Evolutionary conservation across 1,140 invertebrate genomes (phyloP), one percentile per base, ranked within the genome.

Genomic region (Trinorchestia longiramus): DNA sequence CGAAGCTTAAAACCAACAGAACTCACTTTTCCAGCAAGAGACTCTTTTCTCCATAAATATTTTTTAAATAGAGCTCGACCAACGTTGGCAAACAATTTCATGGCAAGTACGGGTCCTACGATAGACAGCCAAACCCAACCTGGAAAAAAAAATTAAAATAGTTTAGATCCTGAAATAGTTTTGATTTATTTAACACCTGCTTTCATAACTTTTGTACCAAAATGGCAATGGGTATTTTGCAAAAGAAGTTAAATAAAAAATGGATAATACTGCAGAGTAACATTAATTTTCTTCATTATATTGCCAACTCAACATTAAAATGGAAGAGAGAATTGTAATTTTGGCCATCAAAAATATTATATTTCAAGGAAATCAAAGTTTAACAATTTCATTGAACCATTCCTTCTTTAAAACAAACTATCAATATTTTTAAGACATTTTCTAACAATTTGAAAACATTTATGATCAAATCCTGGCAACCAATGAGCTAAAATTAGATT

Each of bases 81-180:
- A 43, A 94, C 92, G 15, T 45, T 94, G 19, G 92, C 44, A 94
- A 94, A 94, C 3, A 94, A 36, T n/a, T 94, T 94, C 92, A 94
- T 43, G 40, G 92, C 92, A 43, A 94, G 92, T 40, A 94, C 92
- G 6, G 92, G 92, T 0, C 92, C 92, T 0, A 94, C 92, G 40
- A 94, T 94, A 8, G 92, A 94, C 43, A 94, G 44, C 92, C 92
- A 94, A 43, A 94, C 92, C 92, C 92, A 94, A 94, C 92, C 92
- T 94, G 92, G 43, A 47, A 45, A 8, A 41, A 40, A 43, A 11
- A 43, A 15, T 4, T 36, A 94, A 94, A 6, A 47, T 11, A 8
- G 45, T 94, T 92, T 28, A 92, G 3, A 53, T 53, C 47, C 6
- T 53, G 28, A 77, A 77, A 28, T 36, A 15, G 36, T 77, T 36